Base-by-base conservation (phyloP, 2,113 vertebrate genomes). In the Eubucco bourcierii region DNA sequence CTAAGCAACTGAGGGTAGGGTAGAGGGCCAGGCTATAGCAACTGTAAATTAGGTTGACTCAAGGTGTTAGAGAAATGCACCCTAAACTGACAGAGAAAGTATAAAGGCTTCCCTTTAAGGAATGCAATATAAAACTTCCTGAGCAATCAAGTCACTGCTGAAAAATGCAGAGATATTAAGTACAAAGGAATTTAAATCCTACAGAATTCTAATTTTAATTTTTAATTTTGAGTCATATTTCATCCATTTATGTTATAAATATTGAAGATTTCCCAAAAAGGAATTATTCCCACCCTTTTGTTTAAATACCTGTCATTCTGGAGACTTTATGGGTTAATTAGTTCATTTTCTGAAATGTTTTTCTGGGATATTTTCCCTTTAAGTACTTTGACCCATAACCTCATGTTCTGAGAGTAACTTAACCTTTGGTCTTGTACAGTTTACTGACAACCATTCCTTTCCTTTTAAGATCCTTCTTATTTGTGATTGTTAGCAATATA, bases 271-370 rank as follows among this genome's bases (percentile, higher is more conserved):
- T 87, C 76, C 85, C 84, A 10, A 70, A 84, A 87, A 87, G 67
- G 90, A 79, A 59, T 80, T 78, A 64, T 90, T 90, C 90, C 80
- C 53, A 78, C 65, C 24, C 61, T 90, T 94, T 74, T 88, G 55
- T 93, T 94, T 87, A 93, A 90, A 95, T 85, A 91, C 44, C 61
- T 91, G 90, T 85, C 88, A 90, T 95, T 91, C 87, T 88, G 65
- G 61, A 93, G 85, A 94, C 80, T 71, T 94, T 67, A 67, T 56
- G 77, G 80, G 83, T 94, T 95, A 95, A 94, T 95, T 94, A 95
- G 72, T 91, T 94, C 79, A 95, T 91, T 90, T 95, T 91, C 76
- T 94, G 76, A 93, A 90, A 82, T 90, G 58, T 96, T 91, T 94
- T 94, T 95, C 85, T 94, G 90, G 93, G 65, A 67, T 94, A 75